Evolutionary conservation across 2,113 vertebrate genomes (phyloP), one percentile per base, ranked within the genome.

Genomic region (Chroicocephalus ridibundus): DNA sequence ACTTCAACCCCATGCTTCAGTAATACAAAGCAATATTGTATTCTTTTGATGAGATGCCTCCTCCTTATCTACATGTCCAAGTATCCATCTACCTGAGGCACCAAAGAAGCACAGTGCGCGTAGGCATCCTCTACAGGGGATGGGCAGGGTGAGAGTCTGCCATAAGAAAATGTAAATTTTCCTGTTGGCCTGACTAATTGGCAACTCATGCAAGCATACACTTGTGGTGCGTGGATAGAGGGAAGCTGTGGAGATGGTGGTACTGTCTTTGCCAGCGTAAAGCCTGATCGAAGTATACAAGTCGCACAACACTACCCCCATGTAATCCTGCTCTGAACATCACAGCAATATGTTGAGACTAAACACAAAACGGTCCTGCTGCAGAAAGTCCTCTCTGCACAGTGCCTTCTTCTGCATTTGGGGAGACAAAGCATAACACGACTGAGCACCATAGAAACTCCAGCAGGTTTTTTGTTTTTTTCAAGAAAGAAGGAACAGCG

Each of bases 221-320:
- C 13, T 42, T 29, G 26, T 9, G 26, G 42, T 13, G 27, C 31
- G 6, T 34, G 36, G 58, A 8, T 20, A 51, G 10, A 34, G n/a
- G 26, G 79, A 81, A 78, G 11, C 17, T 34, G 2, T 5, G 38
- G 36, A 52, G 58, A 18, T 19, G 62, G 46, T 57, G 34, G 40
- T 11, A 4, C 14, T 15, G 7, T 13, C 22, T 44, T 79, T 6
- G 0, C 52, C n/a, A 16, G 18, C 1, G 1, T 17, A 55, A 40
- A 86, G 40, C 16, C 55, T 24, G 29, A 11, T 20, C 6, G 0
- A 47, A 26, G 9, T 29, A 24, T 18, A 46, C 18, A 15, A 38
- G 38, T 65, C 17, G 42, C 17, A 24, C 34, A 11, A 22, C 16
- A 47, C 15, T 24, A 13, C n/a, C 18, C 10, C 49, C 42, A 13